phyloP scores from a whole-genome alignment of 2,113 vertebrate genomes.

The Nymphicus hollandicus region DNA sequence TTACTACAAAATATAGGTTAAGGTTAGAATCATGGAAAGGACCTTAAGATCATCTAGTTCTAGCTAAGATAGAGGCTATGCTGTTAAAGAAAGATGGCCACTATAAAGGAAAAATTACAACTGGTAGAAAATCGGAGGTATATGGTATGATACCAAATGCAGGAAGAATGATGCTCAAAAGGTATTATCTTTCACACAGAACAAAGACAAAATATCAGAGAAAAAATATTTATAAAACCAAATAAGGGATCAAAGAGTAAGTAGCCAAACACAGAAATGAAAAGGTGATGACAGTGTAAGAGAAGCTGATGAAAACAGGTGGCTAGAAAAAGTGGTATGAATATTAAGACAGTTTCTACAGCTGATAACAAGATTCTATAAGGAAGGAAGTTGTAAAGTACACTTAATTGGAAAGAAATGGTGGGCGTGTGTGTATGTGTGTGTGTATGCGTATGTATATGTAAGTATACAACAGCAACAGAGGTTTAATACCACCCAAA shows the following conservation, averaged over 20 bases:
- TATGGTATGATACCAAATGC: background rate
- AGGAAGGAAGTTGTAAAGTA: background rate
- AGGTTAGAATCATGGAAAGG: background rate
- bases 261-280: background rate
- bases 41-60: background rate
- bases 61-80: background rate
- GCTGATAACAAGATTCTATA: background rate
- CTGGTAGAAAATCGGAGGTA: background rate
- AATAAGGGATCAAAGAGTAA: background rate
- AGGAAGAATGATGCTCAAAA: background rate
- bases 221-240: background rate
- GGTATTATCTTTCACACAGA: background rate
- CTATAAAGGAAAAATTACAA: background rate
- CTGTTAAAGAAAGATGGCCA: background rate
- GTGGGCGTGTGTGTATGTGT: accelerated
- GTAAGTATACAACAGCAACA: background rate
- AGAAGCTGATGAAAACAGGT: background rate
- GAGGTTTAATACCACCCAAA: background rate
- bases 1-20: background rate
- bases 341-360: background rate
- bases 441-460: accelerated
- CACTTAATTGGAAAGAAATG: background rate
- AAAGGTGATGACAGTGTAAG: background rate
- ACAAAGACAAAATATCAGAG: background rate
- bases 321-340: background rate